phyloP scores from a whole-genome alignment of 92 coral and sea anemone genomes.

The Epizoanthus fatuus region DNA sequence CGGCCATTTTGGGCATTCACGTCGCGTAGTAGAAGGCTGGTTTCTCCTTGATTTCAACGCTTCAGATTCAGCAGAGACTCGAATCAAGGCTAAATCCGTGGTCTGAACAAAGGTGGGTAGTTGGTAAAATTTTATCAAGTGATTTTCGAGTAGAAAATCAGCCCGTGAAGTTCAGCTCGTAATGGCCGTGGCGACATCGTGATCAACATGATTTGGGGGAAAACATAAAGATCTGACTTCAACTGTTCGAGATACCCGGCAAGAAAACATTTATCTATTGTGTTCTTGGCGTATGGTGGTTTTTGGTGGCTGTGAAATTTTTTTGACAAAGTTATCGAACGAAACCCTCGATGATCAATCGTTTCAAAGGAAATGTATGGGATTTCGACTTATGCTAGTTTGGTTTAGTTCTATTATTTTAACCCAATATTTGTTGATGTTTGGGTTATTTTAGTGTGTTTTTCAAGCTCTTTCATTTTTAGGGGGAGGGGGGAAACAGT shows the following conservation, averaged over 20 bases:
- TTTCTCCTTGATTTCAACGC: no score
- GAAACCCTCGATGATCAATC: neutral
- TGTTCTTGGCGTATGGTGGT: neutral
- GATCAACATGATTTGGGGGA: neutral
- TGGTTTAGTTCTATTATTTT: no score
- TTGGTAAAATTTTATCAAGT: neutral
- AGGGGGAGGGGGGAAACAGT: no score
- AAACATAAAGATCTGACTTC: neutral
- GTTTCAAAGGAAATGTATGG: constrained; percentile 25
- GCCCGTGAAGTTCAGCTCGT: neutral
- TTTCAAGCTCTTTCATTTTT: no score
- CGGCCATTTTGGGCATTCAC: no score
- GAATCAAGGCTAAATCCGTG: no score
- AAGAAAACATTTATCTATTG: neutral
- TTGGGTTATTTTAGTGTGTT: no score
- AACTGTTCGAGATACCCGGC: neutral
- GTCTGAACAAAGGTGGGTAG: neutral
- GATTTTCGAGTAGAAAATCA: constrained; percentile 1
- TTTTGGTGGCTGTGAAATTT: neutral
- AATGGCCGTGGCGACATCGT: neutral
- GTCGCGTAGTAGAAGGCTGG: no score
- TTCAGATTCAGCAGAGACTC: no score
- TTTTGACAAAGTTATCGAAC: neutral
- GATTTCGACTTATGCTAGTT: neutral
- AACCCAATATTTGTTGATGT: no score